phyloP scores from a whole-genome alignment of 1,140 invertebrate genomes.

The Pomphorhynchus laevis region DNA sequence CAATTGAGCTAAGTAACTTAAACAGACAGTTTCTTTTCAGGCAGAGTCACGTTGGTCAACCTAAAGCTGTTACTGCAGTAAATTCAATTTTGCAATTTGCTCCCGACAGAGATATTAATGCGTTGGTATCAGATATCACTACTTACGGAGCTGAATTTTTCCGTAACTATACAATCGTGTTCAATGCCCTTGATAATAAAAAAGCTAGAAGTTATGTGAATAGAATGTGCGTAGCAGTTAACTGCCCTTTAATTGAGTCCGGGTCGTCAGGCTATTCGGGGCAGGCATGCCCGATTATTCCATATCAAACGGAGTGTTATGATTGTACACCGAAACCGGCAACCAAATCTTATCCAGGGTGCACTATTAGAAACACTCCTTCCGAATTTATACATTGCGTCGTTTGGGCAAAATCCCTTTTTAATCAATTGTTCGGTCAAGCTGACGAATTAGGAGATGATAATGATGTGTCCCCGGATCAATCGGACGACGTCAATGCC shows the following conservation, averaged over 20 bases:
- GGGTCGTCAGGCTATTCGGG: conserved; percentile 81
- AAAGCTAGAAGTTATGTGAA: conserved; percentile 85
- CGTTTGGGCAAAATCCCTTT: conserved; percentile 92
- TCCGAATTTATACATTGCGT: conserved; percentile 95
- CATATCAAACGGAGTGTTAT: conserved; percentile 65
- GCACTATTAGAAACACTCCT: conserved; percentile 95
- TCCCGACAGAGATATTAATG: no score
- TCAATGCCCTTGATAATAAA: conserved; percentile 87
- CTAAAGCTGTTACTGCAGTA: no score
- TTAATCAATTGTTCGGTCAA: conserved; percentile 86
- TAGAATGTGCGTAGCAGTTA: conserved; percentile 72
- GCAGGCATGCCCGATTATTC: conserved; percentile 26
- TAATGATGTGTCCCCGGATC: conserved; percentile 84
- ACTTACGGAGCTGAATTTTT: conserved; percentile 13
- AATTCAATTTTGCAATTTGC: no score
- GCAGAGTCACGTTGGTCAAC: conserved; percentile 79
- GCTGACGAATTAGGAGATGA: conserved; percentile 46
- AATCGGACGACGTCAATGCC: conserved; percentile 24
- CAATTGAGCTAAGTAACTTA: conserved; percentile 92
- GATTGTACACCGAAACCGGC: conserved; percentile 63
- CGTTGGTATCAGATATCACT: no score
- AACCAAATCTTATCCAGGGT: conserved; percentile 70
- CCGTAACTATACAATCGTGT: conserved; percentile 47
- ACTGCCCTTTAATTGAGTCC: conserved; percentile 66
- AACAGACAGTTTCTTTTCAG: conserved; percentile 92